phyloP scores from a whole-genome alignment of 2,113 vertebrate genomes.

The Arvicanthis niloticus region DNA sequence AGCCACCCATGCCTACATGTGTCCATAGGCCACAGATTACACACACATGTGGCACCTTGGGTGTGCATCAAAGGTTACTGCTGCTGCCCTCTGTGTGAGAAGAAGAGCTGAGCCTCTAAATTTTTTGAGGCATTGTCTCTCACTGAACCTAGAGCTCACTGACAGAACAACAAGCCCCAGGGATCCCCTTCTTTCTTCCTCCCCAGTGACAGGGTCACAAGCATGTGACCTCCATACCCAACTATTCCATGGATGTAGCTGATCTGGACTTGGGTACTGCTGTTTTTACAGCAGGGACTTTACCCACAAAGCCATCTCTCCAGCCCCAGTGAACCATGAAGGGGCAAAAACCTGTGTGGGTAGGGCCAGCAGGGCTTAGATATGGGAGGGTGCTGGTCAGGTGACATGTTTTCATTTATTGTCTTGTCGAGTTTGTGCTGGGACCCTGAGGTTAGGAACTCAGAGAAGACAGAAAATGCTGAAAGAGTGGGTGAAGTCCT shows the following conservation, averaged over 20 bases:
- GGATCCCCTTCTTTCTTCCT: background rate
- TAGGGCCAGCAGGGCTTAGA: background rate
- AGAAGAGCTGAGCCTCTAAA: background rate
- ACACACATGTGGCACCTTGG: no score
- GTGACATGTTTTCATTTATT: no score
- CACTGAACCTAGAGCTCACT: background rate
- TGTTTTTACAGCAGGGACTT: background rate
- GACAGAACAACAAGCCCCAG: background rate
- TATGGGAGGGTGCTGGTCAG: background rate
- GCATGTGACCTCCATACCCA: background rate
- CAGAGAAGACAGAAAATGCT: background rate
- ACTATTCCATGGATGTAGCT: no score
- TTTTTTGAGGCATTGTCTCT: background rate
- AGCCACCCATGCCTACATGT: background rate
- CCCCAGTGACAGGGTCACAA: background rate
- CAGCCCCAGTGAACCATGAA: background rate
- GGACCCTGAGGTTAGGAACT: background rate
- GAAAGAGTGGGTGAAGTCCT: background rate
- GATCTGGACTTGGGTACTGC: background rate
- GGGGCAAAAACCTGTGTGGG: accelerated
- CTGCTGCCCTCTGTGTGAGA: background rate
- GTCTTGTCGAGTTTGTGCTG: no score
- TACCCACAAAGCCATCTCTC: background rate
- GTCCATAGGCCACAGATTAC: background rate
- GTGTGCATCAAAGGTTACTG: background rate